Conservation (phyloP, 1,140 invertebrate species). For the Brachystomella parvula region DNA sequence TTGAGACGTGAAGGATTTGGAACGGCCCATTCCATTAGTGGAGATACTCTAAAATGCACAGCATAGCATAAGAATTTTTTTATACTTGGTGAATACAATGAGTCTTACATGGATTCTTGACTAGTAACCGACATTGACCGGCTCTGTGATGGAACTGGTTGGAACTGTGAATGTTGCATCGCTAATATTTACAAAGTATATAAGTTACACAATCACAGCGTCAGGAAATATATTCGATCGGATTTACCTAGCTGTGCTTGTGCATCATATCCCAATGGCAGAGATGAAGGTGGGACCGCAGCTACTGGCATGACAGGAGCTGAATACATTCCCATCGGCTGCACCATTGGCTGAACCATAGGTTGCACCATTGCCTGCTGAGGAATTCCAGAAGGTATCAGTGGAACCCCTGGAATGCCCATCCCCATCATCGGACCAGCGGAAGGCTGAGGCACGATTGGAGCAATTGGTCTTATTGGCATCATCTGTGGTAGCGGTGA, state of each 20-base stretch:
- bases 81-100: background rate
- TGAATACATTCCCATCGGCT: constrained; percentile 24
- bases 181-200: background rate
- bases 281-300: constrained; percentile 16
- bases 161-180: constrained; percentile 4
- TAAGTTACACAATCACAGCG: background rate
- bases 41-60: constrained; percentile 25
- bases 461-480: constrained; percentile 18
- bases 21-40: constrained; percentile 66
- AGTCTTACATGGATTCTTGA: constrained; percentile 40
- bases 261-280: constrained; percentile 7
- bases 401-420: constrained; percentile 31
- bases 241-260: background rate
- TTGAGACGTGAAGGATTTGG: constrained; percentile 83
- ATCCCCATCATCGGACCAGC: constrained; percentile 10
- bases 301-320: constrained; percentile 35
- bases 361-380: constrained; percentile 12
- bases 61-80: background rate
- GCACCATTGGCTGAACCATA: constrained; percentile 16
- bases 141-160: constrained; percentile 1
- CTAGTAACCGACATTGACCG: constrained; percentile 40
- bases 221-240: background rate
- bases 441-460: constrained; percentile 38
- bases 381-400: constrained; percentile 10
- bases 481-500: constrained; percentile 5